phyloP scores from a whole-genome alignment of 2,888 invertebrate species.

The Leucophora obtusa region DNA sequence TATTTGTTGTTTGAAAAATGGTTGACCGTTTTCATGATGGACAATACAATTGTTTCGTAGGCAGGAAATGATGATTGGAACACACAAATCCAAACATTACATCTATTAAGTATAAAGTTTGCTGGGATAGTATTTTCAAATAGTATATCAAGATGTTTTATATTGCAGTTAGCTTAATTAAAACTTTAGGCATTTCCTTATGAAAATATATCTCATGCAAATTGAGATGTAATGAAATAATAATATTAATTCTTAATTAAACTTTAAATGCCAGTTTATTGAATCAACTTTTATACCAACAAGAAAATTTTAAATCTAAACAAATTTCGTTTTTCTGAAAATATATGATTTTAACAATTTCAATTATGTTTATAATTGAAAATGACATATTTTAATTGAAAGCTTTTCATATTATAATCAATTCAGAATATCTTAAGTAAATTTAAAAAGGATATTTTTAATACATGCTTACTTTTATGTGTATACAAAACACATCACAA shows the following conservation, averaged over 20 bases:
- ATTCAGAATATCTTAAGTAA: background rate
- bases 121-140: background rate
- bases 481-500: background rate
- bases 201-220: background rate
- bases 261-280: slow-evolving; percentile 11
- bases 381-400: slow-evolving; percentile 16
- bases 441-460: background rate
- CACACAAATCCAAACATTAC: too few species aligned
- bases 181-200: background rate
- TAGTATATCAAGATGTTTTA: background rate
- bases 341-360: background rate
- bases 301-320: background rate
- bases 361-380: slow-evolving; percentile 21
- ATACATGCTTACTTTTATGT: background rate
- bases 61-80: too few species aligned
- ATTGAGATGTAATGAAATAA: background rate
- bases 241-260: background rate
- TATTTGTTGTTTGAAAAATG: too few species aligned
- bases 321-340: background rate
- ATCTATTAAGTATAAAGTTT: too few species aligned
- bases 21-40: too few species aligned
- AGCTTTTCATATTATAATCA: background rate
- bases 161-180: background rate
- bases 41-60: too few species aligned
- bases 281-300: background rate